Evolutionary conservation across 2,888 invertebrate species (phyloP), one percentile per base, ranked within the genome.

Genomic region (Bembecia ichneumoniformis): DNA sequence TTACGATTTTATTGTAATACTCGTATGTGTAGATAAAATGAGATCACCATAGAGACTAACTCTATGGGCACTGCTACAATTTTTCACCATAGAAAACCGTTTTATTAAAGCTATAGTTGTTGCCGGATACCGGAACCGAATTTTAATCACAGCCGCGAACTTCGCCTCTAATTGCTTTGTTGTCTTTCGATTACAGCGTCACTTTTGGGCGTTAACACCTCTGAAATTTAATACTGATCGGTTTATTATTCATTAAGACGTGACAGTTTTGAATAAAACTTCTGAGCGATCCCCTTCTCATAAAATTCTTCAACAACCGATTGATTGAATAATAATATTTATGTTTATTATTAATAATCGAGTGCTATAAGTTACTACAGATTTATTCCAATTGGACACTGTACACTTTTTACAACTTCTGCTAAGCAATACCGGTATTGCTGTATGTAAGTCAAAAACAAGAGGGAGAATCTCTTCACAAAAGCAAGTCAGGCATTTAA

Each of bases 141-240:
- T 58, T 67, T 64, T 60, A 63, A 51, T 53, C 53, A 35, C 15
- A 44, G 17, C 17, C 44, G 44, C 44, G 17, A 74, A 77, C 62
- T 76, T 71, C 7, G 15, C 15, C 9, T 47, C 35, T 35, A 15
- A 35, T 47, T 47, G 46, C 48, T 46, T 49, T 51, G 53, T 51
- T 51, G 51, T 51, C 51, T 49, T 51, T 51, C 49, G 43, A 53
- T 51, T 47, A 15, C 16, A 35, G 46, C 34, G 35, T 13, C 47
- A 35, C 47, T 28, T 47, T 34, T 10, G 17, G 20, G n/a, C 17
- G 47, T 48, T 40, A 49, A 51, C 51, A 45, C 46, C 13, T 44
- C 11, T 16, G 44, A 44, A 44, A 16, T 44, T 44, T 16, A 44
- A 44, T 44, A 10, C 44, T 11, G 16, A 44, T 16, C 16, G 15